Percentiles rank a stretch among this genome's conserved stretches.
Conservation (phyloP, 2,113 vertebrate species). For the Tragelaphus imberbis region DNA sequence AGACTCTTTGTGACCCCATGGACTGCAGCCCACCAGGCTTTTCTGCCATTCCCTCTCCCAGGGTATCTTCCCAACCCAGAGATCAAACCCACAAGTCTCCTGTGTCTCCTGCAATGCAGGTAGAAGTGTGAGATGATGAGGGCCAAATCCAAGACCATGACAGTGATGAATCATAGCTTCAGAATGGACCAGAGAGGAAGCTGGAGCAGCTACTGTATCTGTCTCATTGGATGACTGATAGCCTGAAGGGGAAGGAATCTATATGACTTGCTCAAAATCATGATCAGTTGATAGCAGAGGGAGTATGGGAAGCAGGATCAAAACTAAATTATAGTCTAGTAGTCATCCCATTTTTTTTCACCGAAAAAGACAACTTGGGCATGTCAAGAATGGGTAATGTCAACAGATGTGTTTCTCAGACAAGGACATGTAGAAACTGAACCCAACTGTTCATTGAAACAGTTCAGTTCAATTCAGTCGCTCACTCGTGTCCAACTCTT, state of each 20-base stretch:
- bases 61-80: not conserved
- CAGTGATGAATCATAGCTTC: not conserved
- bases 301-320: not conserved
- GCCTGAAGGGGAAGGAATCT: not conserved
- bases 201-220: not conserved
- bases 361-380: not conserved
- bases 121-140: not conserved
- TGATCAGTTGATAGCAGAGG: not conserved
- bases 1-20: not conserved
- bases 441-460: not conserved
- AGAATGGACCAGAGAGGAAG: not conserved
- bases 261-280: not conserved
- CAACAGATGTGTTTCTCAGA: not conserved
- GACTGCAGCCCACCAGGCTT: not conserved
- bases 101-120: not conserved
- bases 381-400: not conserved
- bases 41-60: not conserved
- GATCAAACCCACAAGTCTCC: not conserved
- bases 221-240: not conserved
- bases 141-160: not conserved
- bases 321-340: not conserved
- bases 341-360: not conserved
- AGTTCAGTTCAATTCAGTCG: too few species aligned
- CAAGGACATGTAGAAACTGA: not conserved
- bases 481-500: too few species aligned